A percentile compares a stretch with the other conserved stretches of the same genome.
Evolutionary conservation across 2,888 invertebrate genomes (phyloP).

Genomic region (Drymonia ruficornis): DNA sequence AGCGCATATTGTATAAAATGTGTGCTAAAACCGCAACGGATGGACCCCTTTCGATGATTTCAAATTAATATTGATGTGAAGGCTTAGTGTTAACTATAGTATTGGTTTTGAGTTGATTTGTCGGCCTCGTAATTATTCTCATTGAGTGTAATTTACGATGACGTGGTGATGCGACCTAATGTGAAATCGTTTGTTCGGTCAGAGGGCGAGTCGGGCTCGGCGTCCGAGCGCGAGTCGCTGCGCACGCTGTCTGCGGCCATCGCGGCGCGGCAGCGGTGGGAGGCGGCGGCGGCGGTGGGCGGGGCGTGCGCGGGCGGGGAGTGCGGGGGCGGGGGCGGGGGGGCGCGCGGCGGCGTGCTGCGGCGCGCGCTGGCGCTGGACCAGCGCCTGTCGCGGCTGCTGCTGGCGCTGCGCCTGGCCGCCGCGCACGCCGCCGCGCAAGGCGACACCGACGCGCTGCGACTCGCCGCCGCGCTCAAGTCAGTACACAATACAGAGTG

Average conservation of each 20-base stretch:
- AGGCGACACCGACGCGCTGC: slow-evolving; percentile 85
- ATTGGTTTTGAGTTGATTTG: too few relatives aligned
- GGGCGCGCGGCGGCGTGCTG: slow-evolving; percentile 83
- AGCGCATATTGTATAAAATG: too few relatives aligned
- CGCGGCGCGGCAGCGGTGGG: slow-evolving; percentile 88
- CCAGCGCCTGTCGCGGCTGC: slow-evolving; percentile 57
- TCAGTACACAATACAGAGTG: slow-evolving; percentile 68
- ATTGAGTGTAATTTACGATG: too few relatives aligned
- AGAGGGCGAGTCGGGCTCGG: slow-evolving; percentile 63
- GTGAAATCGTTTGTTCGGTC: too few relatives aligned
- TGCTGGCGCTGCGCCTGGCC: slow-evolving; percentile 84
- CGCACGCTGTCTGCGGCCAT: slow-evolving; percentile 92
- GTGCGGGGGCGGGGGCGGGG: slow-evolving; percentile 42
- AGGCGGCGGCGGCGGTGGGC: slow-evolving; percentile 80
- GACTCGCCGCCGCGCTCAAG: slow-evolving; percentile 67
- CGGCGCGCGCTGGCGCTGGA: slow-evolving; percentile 86
- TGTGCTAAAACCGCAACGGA: too few relatives aligned
- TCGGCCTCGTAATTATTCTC: too few relatives aligned
- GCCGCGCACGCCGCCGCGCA: slow-evolving; percentile 87
- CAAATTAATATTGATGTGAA: too few relatives aligned
- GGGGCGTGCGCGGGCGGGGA: slow-evolving; percentile 46
- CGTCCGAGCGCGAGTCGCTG: slow-evolving; percentile 87
- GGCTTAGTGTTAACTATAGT: too few relatives aligned
- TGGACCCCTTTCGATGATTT: too few relatives aligned
- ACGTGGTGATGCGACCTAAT: not conserved